Conservation (phyloP, 2,113 vertebrate species). For the Mesitornis unicolor region DNA sequence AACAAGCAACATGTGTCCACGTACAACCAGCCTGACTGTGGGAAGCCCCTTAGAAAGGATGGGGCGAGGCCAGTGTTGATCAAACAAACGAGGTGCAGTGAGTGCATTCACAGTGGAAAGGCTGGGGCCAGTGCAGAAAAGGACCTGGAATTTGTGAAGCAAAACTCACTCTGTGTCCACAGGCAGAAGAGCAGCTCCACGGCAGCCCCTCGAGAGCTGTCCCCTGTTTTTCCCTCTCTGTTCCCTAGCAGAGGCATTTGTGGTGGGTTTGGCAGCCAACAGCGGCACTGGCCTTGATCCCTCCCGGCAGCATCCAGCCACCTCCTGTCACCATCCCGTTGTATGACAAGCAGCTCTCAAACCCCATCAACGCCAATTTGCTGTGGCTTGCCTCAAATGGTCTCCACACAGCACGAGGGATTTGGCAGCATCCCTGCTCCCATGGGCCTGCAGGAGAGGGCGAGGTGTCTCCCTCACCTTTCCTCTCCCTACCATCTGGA, state of each 20-base stretch:
- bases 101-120: not conserved
- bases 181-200: not conserved
- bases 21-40: not conserved
- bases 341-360: fast-evolving
- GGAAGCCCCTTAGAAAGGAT: not conserved
- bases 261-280: not conserved
- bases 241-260: not conserved
- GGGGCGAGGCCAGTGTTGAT: not conserved
- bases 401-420: not conserved
- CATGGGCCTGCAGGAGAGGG: not conserved
- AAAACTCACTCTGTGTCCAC: not conserved
- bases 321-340: not conserved
- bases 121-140: not conserved
- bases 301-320: not conserved
- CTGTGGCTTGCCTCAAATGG: not conserved
- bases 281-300: not conserved
- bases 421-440: not conserved
- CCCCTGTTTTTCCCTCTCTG: not conserved
- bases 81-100: not conserved
- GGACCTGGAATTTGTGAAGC: not conserved
- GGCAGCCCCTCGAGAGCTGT: not conserved
- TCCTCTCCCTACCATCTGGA: not conserved
- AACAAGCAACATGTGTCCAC: not conserved
- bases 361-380: fast-evolving
- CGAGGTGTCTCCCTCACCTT: not conserved